Percentiles rank a stretch among this genome's conserved stretches.
These are phyloP conservation scores for Ibycter americanus DNA, from an alignment of 2,797 vertebrate genomes.

Conservation along the genomic window DNA sequence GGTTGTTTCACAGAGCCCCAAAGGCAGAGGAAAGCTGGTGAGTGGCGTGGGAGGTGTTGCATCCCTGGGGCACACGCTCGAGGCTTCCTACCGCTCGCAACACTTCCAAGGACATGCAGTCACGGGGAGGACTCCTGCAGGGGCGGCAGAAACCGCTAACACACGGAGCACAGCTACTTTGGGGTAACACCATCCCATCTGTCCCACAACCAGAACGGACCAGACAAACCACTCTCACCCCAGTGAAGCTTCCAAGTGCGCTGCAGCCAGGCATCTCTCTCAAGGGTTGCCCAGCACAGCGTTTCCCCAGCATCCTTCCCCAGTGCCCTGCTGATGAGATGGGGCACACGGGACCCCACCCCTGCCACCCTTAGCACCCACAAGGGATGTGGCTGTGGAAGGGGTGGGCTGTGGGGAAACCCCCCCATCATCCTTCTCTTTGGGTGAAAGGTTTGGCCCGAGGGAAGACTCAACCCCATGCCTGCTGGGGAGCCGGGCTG, in stretches of 20 bases:
- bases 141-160: neutral
- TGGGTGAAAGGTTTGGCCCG: accelerated
- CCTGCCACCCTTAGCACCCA: neutral
- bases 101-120: neutral
- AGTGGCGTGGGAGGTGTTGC: neutral
- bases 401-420: neutral
- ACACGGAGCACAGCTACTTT: neutral
- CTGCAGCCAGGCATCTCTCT: neutral
- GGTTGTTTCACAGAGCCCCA: neutral
- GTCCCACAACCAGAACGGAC: neutral
- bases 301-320: neutral
- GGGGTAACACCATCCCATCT: neutral
- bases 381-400: accelerated
- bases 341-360: neutral
- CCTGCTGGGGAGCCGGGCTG: neutral
- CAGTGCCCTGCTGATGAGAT: accelerated
- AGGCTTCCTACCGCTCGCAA: neutral
- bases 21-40: neutral
- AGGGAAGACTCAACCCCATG: neutral
- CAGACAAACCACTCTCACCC: neutral
- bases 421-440: neutral
- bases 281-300: accelerated
- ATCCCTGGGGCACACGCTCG: neutral
- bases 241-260: accelerated
- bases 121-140: neutral